These are phyloP conservation scores for Brachyistius frenatus DNA, from an alignment of 2,113 vertebrate genomes.

Conservation along the genomic window DNA sequence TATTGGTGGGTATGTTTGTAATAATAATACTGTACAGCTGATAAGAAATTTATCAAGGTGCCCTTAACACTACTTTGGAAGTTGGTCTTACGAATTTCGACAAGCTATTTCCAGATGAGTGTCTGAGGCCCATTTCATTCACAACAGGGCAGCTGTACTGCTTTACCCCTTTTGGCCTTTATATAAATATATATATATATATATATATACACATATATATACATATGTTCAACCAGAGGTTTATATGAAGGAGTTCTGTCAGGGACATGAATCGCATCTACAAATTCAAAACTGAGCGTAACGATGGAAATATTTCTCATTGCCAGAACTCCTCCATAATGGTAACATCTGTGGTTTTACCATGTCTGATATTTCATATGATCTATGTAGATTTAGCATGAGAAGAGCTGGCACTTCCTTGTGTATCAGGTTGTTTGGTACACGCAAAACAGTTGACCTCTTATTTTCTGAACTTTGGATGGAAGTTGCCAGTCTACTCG, in stretches of 20 bases:
- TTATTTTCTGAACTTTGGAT: conserved; percentile 13
- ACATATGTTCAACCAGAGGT: conserved; percentile 60
- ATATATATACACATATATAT: conserved; percentile 45
- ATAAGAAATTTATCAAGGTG: conserved; percentile 23
- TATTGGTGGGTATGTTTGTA: not conserved
- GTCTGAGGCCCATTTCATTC: conserved; percentile 52
- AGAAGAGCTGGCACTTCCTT: conserved; percentile 59
- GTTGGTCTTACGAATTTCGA: conserved; percentile 16
- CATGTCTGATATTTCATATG: conserved; percentile 73
- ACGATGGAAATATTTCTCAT: not conserved
- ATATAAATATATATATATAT: conserved; percentile 48
- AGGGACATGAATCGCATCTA: conserved; percentile 8
- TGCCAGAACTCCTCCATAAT: conserved; percentile 80
- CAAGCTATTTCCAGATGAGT: conserved; percentile 38
- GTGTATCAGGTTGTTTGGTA: conserved; percentile 32
- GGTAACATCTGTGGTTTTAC: conserved; percentile 67
- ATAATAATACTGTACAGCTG: conserved; percentile 1
- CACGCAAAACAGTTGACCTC: conserved; percentile 20
- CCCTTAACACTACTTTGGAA: not conserved
- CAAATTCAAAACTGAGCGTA: not conserved
- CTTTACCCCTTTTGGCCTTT: conserved; percentile 47
- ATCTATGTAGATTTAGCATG: conserved; percentile 71
- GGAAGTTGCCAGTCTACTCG: conserved; percentile 52
- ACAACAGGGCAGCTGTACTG: conserved; percentile 45
- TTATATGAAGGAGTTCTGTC: conserved; percentile 79